phyloP scores from a whole-genome alignment of 2,888 invertebrate genomes.

The Platerodrilus igneus region DNA sequence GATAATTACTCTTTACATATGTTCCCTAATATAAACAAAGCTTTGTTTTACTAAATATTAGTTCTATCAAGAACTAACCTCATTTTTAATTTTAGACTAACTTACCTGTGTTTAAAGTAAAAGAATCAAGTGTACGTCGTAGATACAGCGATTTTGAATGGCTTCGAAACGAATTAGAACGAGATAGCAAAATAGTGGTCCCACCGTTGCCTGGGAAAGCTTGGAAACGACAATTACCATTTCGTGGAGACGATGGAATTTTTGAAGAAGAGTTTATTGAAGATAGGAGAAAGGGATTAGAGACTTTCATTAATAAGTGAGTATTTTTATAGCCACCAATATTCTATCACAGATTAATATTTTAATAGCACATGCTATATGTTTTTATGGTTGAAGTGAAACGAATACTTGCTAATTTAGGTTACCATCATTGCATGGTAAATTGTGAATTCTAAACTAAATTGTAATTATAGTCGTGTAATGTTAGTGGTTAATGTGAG shows the following conservation, averaged over 20 bases:
- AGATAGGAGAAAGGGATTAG: conserved; percentile 94
- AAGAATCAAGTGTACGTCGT: conserved; percentile 94
- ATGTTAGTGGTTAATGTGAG: no score
- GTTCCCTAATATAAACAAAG: neutral
- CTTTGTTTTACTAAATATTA: neutral
- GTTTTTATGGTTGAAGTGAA: neutral
- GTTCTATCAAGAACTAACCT: conserved; percentile 29
- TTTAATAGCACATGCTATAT: no score
- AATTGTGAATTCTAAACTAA: no score
- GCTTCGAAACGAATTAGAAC: conserved; percentile 96
- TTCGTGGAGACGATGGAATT: conserved; percentile 97
- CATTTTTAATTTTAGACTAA: conserved; percentile 76
- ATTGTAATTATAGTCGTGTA: no score
- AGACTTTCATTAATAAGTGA: conserved; percentile 97
- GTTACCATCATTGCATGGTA: neutral
- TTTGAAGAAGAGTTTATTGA: conserved; percentile 99
- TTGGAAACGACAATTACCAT: conserved; percentile 96
- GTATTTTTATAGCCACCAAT: conserved; percentile 36
- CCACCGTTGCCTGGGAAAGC: conserved; percentile 98
- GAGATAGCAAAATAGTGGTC: conserved; percentile 99
- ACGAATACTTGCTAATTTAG: neutral
- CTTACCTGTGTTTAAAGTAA: conserved; percentile 98
- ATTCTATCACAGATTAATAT: neutral
- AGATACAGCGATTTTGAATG: conserved; percentile 99
- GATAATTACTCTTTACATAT: no score